These are phyloP conservation scores for Clarias laeviceps DNA, from an alignment of 2,797 vertebrate genomes.

Conservation along the genomic window DNA sequence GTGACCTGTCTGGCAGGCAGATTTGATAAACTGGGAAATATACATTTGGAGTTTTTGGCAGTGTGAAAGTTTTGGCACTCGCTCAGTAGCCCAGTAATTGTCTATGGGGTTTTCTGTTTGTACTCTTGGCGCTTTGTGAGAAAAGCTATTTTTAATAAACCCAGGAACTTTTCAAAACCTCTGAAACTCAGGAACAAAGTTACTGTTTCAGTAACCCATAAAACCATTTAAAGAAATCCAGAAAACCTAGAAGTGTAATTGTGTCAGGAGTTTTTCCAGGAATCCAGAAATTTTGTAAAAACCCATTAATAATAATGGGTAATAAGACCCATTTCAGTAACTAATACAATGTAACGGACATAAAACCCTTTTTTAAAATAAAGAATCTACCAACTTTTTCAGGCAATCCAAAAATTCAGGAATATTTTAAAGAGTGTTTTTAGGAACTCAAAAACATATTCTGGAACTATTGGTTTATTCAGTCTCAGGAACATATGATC, in stretches of 20 bases:
- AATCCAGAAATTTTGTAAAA: background rate
- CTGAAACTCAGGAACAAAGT: background rate
- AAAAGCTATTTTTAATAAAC: background rate
- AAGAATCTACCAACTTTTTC: background rate
- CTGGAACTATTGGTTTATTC: background rate
- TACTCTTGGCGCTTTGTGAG: background rate
- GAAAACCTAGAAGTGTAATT: background rate
- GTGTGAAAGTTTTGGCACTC: constrained; percentile 16
- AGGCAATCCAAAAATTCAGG: background rate
- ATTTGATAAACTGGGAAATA: background rate
- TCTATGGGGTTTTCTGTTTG: background rate
- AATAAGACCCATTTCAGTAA: background rate
- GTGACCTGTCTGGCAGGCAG: constrained; percentile 3
- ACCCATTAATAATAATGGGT: too few relatives aligned
- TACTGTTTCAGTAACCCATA: background rate
- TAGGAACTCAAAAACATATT: background rate
- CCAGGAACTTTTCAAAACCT: background rate
- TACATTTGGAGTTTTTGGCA: constrained; percentile 4
- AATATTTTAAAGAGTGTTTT: background rate
- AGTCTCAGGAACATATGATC: background rate
- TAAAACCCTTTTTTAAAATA: background rate
- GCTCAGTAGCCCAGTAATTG: background rate
- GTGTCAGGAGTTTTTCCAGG: background rate
- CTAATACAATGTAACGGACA: background rate
- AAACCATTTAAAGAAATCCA: background rate